A percentile compares a stretch with the other conserved stretches of the same genome.
phyloP scores from a whole-genome alignment of 2,888 invertebrate genomes.

The Andrena bicolor region DNA sequence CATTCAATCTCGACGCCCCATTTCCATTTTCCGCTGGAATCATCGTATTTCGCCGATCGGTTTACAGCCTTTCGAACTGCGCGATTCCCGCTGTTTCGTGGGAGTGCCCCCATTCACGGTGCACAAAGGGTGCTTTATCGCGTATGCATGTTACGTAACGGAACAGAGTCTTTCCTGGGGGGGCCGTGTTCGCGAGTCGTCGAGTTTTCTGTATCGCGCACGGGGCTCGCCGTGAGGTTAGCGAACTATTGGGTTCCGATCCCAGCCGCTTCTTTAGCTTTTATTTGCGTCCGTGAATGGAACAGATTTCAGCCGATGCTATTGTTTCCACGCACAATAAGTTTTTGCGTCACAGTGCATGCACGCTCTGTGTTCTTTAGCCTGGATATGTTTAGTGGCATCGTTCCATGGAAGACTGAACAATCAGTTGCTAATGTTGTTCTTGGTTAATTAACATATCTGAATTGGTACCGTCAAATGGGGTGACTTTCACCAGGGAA shows the following conservation, averaged over 20 bases:
- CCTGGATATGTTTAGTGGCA: neutral
- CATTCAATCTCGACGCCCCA: slow-evolving; percentile 43
- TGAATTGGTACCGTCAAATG: too few species aligned
- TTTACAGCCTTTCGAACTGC: slow-evolving; percentile 24
- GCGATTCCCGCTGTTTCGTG: slow-evolving; percentile 13
- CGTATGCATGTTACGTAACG: slow-evolving; percentile 20
- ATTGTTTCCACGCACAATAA: neutral
- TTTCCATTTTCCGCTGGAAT: slow-evolving; percentile 49
- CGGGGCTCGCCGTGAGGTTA: neutral
- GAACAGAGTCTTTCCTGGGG: slow-evolving; percentile 13
- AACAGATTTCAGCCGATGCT: neutral
- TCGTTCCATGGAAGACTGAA: neutral
- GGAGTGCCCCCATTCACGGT: neutral
- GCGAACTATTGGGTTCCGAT: slow-evolving; percentile 11
- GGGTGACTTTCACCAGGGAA: too few species aligned
- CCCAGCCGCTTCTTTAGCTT: neutral
- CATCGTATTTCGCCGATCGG: slow-evolving; percentile 39
- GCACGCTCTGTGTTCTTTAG: neutral
- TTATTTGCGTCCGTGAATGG: neutral
- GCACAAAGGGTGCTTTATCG: slow-evolving; percentile 25
- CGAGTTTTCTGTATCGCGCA: neutral
- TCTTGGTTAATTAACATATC: too few species aligned
- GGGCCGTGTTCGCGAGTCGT: neutral
- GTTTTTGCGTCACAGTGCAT: too few species aligned
- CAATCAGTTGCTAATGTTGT: too few species aligned